Base-by-base conservation (phyloP, 2,113 vertebrate species). In the Xenopus borealis region DNA sequence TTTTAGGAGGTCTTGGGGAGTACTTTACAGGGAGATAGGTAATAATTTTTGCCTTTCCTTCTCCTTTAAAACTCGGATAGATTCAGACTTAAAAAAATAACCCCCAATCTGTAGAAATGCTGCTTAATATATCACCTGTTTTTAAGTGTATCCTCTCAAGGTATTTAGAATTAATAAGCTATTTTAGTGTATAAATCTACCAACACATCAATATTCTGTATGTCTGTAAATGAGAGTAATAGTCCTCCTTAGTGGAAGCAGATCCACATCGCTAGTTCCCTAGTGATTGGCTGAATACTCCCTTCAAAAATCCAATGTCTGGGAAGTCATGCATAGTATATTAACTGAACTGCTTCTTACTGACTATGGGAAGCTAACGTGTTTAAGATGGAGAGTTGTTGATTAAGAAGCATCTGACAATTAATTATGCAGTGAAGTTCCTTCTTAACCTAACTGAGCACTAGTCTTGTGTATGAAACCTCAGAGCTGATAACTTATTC, bases 251-350 rank as follows among this genome's bases (percentile, higher is more conserved):
- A 78, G 83, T 78, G 81, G 87, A 86, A 82, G 80, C 81, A 87
- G 89, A 90, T 92, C 89, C 92, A 90, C 85, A 88, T 88, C 89
- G 93, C 79, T 83, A 90, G 84, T 74, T 85, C 82, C 78, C 84
- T 92, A 92, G 93, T 92, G 91, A 90, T 81, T 57, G 79, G 81
- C 74, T 73, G 86, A 84, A 83, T 79, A 80, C 72, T 83, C 82
- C 85, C 69, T 85, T 86, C 87, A 89, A 85, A 47, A 92, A 89
- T 93, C 83, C 88, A 82, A 87, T 91, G 92, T 88, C 88, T 91
- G 86, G 82, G 84, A 86, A 90, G 88, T 90, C 90, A 89, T 89
- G 89, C 91, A 89, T 85, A 84, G 79, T 85, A 91, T 92, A 95
- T 94, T 91, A 90, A 91, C 89, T 85, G 82, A 13, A 50, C 47